These are phyloP conservation scores for Ormia ochracea DNA, from an alignment of 2,888 invertebrate genomes.

Conservation along the genomic window DNA sequence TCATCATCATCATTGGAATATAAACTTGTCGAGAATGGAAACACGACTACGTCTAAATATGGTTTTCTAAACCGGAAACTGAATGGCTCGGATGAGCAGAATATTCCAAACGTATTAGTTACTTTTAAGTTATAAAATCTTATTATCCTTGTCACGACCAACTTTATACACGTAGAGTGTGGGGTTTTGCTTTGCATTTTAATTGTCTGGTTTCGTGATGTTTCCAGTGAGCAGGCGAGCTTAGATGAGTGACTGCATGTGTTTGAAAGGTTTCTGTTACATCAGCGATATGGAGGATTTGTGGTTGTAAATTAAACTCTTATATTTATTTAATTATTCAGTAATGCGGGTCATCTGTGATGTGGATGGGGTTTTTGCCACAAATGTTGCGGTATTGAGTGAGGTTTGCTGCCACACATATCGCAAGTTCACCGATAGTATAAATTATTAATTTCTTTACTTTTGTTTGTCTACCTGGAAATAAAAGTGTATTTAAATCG, in stretches of 20 bases:
- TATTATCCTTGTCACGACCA: constrained; percentile 44
- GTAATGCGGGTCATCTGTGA: neutral
- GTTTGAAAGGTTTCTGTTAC: neutral
- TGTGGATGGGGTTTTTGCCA: neutral
- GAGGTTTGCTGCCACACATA: neutral
- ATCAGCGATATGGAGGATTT: neutral
- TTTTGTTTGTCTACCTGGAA: too few relatives aligned
- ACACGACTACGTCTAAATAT: too few relatives aligned
- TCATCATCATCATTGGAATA: too few relatives aligned
- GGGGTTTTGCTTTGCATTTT: constrained; percentile 40
- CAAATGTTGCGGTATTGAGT: neutral
- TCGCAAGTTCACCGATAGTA: neutral
- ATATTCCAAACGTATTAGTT: constrained; percentile 4
- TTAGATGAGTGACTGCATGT: neutral
- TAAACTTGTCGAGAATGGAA: too few relatives aligned
- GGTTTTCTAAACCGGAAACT: too few relatives aligned
- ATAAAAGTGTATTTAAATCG: too few relatives aligned
- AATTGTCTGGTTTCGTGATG: constrained; percentile 21
- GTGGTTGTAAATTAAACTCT: neutral
- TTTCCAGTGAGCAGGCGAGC: neutral
- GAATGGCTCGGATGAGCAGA: too few relatives aligned
- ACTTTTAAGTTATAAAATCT: constrained; percentile 10
- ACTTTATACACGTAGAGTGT: constrained; percentile 31
- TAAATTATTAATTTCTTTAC: too few relatives aligned
- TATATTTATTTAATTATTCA: neutral